phyloP scores from a whole-genome alignment of 2,113 vertebrate species.

The Pardalotus punctatus region DNA sequence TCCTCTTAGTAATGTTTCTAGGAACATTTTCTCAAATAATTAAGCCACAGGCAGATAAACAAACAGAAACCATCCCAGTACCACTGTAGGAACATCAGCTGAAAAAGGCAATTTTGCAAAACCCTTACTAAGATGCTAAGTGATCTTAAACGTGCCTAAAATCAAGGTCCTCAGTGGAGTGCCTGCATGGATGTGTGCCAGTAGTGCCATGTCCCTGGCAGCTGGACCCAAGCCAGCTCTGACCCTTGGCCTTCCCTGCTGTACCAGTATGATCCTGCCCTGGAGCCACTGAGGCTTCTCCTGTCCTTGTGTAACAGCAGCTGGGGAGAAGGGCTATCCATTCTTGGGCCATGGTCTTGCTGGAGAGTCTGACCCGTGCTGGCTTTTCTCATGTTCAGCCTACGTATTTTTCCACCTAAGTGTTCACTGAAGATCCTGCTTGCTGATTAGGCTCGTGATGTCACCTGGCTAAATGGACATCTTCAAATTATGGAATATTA shows the following conservation, averaged over 20 bases:
- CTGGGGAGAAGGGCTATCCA: not conserved
- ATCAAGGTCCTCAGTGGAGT: not conserved
- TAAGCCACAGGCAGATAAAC: not conserved
- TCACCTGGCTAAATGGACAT: not conserved
- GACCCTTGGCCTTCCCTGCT: not conserved
- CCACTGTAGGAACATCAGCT: not conserved
- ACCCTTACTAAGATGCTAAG: not conserved
- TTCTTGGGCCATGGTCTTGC: not conserved
- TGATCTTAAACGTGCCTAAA: not conserved
- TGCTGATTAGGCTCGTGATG: not conserved
- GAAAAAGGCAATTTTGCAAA: not conserved
- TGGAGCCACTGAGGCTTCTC: not conserved
- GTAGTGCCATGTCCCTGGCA: not conserved
- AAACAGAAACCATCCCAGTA: not conserved
- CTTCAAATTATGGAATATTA: not conserved
- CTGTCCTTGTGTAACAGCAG: not conserved
- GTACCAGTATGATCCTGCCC: fast-evolving
- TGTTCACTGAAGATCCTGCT: not conserved
- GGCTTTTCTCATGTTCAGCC: not conserved
- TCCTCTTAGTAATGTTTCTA: not conserved
- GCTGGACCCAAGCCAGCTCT: not conserved
- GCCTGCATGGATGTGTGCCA: not conserved
- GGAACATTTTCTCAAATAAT: not conserved
- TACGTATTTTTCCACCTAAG: not conserved
- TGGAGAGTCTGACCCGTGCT: not conserved